Evolutionary conservation across 2,888 invertebrate genomes (phyloP).

Genomic region (Eupithecia dodoneata): DNA sequence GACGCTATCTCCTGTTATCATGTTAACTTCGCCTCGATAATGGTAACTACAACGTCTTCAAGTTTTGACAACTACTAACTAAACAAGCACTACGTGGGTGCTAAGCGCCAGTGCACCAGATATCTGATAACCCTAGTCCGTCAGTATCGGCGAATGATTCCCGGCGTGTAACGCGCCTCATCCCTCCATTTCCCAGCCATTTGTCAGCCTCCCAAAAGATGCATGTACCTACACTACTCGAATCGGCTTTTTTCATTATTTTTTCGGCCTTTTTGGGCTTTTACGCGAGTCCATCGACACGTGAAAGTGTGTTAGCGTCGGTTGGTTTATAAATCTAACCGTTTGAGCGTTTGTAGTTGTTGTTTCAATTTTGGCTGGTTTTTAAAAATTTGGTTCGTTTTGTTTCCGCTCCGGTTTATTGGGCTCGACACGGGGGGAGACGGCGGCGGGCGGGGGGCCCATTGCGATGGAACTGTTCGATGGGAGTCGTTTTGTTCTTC

Average conservation of each 20-base stretch:
- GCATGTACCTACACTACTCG: conserved; percentile 67
- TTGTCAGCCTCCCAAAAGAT: conserved; percentile 82
- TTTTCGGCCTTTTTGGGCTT: conserved; percentile 67
- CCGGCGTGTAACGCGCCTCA: conserved; percentile 69
- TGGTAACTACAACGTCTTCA: background rate
- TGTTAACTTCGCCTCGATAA: background rate
- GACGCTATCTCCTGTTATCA: background rate
- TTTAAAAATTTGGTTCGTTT: conserved; percentile 55
- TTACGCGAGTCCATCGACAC: conserved; percentile 82
- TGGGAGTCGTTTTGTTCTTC: background rate
- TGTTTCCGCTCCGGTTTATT: conserved; percentile 35
- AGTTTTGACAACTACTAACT: too few species aligned
- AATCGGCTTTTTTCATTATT: conserved; percentile 60
- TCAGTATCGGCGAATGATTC: conserved; percentile 83
- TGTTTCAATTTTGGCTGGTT: conserved; percentile 51
- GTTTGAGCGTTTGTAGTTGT: conserved; percentile 56
- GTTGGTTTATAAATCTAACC: conserved; percentile 77
- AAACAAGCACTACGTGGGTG: background rate
- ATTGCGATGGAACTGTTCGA: conserved; percentile 13
- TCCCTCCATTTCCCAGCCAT: conserved; percentile 79
- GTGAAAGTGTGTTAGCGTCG: conserved; percentile 82
- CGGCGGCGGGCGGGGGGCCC: background rate
- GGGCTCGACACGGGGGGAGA: conserved; percentile 6
- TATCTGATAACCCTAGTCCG: conserved; percentile 50
- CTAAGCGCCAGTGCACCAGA: background rate